Percentiles rank a stretch among this genome's conserved stretches.
Conservation (phyloP, 2,888 invertebrate species). For the Chymomyza amoena region DNA sequence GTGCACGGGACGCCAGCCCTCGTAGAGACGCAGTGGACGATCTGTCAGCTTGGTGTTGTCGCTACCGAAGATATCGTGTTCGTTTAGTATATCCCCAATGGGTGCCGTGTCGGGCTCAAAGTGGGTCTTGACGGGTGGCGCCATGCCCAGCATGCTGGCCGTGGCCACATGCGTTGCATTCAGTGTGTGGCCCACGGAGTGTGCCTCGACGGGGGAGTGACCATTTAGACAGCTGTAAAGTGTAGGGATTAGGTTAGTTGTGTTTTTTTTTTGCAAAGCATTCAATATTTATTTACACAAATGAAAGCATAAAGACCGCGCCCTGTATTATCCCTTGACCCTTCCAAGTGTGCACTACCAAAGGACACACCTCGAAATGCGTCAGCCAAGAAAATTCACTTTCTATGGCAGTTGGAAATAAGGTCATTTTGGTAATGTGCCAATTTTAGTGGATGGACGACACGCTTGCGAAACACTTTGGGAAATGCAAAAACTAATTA, state of each 20-base stretch:
- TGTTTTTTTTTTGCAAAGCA: slow-evolving; percentile 22
- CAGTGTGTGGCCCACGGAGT: slow-evolving; percentile 26
- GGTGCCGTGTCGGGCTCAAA: slow-evolving; percentile 34
- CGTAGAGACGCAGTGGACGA: slow-evolving; percentile 72
- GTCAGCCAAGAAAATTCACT: slow-evolving; percentile 46
- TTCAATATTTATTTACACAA: slow-evolving; percentile 14
- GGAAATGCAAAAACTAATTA: slow-evolving; percentile 39
- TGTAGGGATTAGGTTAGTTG: slow-evolving; percentile 16
- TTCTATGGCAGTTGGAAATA: slow-evolving; percentile 42
- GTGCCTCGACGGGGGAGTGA: neutral
- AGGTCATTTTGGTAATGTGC: slow-evolving; percentile 52
- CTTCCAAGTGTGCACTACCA: slow-evolving; percentile 37
- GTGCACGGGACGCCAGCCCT: slow-evolving; percentile 77
- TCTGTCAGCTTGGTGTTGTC: slow-evolving; percentile 61
- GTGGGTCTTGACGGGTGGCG: slow-evolving; percentile 20
- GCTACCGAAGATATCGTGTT: slow-evolving; percentile 56
- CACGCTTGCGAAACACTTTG: slow-evolving; percentile 47
- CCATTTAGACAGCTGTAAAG: slow-evolving; percentile 64
- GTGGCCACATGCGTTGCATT: slow-evolving; percentile 54
- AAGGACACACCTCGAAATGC: slow-evolving; percentile 53
- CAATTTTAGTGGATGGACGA: slow-evolving; percentile 36
- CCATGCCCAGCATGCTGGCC: slow-evolving; percentile 62
- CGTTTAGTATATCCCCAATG: slow-evolving; percentile 67
- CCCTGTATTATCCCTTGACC: slow-evolving; percentile 26
- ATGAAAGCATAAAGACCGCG: slow-evolving; percentile 27